Percentiles rank a stretch among this genome's conserved stretches.
phyloP scores from a whole-genome alignment of 2,888 invertebrate species.

The Limnephilus auricula region DNA sequence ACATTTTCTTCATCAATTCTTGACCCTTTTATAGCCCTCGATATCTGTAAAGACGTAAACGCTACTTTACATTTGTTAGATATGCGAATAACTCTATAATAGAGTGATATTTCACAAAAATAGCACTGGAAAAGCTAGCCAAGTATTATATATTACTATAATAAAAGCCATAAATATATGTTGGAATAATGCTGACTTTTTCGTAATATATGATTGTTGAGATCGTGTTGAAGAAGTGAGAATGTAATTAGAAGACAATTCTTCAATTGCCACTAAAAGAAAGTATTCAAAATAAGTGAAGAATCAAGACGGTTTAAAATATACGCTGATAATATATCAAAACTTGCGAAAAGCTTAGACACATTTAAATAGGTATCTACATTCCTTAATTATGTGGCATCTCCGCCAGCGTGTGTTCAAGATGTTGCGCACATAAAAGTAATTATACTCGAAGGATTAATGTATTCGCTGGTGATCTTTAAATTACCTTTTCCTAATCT shows the following conservation, averaged over 20 bases:
- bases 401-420: background rate
- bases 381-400: background rate
- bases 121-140: background rate
- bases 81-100: too few relatives aligned
- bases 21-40: too few relatives aligned
- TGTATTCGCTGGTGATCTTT: conserved; percentile 5
- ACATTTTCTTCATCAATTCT: too few relatives aligned
- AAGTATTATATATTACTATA: background rate
- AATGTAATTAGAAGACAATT: background rate
- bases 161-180: background rate
- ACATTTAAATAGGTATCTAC: too few relatives aligned
- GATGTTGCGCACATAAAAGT: conserved; percentile 12
- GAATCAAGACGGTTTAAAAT: background rate
- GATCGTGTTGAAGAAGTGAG: too few relatives aligned
- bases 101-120: too few relatives aligned
- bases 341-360: background rate
- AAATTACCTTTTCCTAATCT: conserved; percentile 35
- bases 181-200: background rate
- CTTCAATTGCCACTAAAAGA: background rate
- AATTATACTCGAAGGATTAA: conserved; percentile 9
- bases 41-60: too few relatives aligned
- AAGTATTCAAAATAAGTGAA: background rate
- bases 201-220: background rate
- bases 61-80: too few relatives aligned
- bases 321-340: background rate